Percentiles rank a stretch among this genome's conserved stretches.
Evolutionary conservation across 2,113 vertebrate genomes (phyloP).

Genomic region (Xyliphius kryptos): DNA sequence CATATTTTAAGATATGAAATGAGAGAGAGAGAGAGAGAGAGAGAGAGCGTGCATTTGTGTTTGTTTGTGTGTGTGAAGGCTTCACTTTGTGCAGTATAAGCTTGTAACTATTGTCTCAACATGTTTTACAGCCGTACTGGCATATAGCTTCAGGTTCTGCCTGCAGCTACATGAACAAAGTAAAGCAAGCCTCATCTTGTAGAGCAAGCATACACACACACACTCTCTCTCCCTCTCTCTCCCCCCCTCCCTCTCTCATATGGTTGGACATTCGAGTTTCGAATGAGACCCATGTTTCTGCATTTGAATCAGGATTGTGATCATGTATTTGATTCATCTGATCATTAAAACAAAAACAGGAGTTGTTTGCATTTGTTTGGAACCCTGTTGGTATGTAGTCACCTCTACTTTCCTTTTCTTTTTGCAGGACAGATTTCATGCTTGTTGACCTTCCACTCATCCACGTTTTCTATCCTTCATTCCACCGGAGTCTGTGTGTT

Average conservation of each 20-base stretch:
- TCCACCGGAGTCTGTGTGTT: slow-evolving; percentile 98
- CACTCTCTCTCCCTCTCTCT: not conserved
- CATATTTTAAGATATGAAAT: no score
- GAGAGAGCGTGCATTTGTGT: not conserved
- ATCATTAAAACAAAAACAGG: no score
- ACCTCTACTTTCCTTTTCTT: not conserved
- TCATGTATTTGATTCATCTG: not conserved
- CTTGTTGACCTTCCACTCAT: slow-evolving; percentile 46
- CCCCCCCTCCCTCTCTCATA: not conserved
- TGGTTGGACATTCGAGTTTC: no score
- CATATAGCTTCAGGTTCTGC: no score
- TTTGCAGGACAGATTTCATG: not conserved
- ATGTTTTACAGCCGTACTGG: no score
- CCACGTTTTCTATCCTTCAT: slow-evolving; percentile 95
- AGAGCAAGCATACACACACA: slow-evolving; percentile 1
- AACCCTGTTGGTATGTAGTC: no score
- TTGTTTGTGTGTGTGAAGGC: slow-evolving; percentile 1
- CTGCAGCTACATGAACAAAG: no score
- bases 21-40: no score
- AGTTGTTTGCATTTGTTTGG: no score
- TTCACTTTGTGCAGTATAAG: not conserved
- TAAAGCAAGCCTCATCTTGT: no score
- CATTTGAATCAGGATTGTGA: not conserved
- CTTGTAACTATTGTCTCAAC: no score
- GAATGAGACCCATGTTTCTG: no score